phyloP scores from a whole-genome alignment of 1,140 invertebrate species.

The Drosophila pallidifrons region DNA sequence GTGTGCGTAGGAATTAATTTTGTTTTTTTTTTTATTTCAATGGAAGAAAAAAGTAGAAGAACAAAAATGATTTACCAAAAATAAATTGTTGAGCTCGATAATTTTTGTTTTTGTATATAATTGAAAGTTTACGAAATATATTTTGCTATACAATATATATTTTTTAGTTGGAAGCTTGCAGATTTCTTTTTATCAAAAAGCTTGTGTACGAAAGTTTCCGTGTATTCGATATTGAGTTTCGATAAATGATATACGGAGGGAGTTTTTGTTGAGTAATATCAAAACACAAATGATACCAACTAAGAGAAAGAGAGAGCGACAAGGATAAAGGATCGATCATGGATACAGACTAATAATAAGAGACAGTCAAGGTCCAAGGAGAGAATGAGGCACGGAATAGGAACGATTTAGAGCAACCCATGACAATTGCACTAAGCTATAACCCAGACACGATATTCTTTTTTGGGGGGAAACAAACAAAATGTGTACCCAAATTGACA shows the following conservation, averaged over 20 bases:
- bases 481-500: conserved; percentile 33
- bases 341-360: conserved; percentile 34
- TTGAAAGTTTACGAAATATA: conserved; percentile 60
- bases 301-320: conserved; percentile 37
- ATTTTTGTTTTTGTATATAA: conserved; percentile 48
- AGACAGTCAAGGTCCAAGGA: conserved; percentile 21
- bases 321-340: conserved; percentile 13
- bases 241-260: conserved; percentile 39
- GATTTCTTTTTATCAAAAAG: conserved; percentile 28
- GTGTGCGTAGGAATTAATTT: conserved; percentile 38
- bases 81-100: conserved; percentile 61
- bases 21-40: conserved; percentile 46
- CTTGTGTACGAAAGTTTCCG: conserved; percentile 28
- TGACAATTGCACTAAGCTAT: background rate
- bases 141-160: conserved; percentile 33
- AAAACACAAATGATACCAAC: conserved; percentile 53
- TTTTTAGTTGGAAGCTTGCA: conserved; percentile 47
- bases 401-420: background rate
- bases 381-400: conserved; percentile 4
- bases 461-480: conserved; percentile 1
- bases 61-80: conserved; percentile 76
- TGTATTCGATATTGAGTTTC: conserved; percentile 22
- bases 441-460: background rate
- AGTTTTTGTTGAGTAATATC: background rate
- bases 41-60: conserved; percentile 78